Percentiles rank a stretch among this genome's conserved stretches.
Conservation (phyloP, 2,113 vertebrate species). For the Sylvilagus bachmani region DNA sequence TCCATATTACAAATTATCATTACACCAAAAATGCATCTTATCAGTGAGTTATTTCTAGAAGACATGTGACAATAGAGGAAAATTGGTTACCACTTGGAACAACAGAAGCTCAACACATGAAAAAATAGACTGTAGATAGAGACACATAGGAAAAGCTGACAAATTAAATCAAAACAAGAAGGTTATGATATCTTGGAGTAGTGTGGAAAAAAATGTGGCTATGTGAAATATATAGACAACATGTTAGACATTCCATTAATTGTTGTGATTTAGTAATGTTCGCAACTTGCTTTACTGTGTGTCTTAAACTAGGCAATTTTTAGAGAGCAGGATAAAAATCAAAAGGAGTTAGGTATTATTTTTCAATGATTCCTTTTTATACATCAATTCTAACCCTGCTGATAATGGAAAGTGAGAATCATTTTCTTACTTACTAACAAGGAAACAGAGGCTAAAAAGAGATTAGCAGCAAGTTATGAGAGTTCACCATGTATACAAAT, state of each 20-base stretch:
- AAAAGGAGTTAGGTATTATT: conserved; percentile 20
- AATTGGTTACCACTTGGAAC: neutral
- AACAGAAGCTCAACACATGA: neutral
- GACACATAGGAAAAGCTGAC: neutral
- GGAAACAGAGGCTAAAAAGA: neutral
- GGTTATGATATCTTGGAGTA: too few species aligned
- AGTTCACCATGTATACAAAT: neutral
- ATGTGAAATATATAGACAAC: neutral
- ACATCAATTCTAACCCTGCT: neutral
- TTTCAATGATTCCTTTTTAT: neutral
- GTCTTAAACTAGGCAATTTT: neutral
- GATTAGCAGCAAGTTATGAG: neutral
- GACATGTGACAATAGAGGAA: neutral
- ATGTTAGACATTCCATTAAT: neutral
- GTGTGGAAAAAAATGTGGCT: neutral
- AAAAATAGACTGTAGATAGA: neutral
- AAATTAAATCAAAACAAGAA: neutral
- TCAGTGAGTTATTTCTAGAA: neutral
- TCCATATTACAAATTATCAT: neutral
- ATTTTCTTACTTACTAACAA: neutral
- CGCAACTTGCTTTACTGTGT: neutral
- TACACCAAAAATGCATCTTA: neutral
- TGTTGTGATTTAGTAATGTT: neutral
- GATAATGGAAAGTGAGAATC: neutral
- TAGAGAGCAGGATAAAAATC: neutral